Percentiles rank a stretch among this genome's conserved stretches.
Conservation (phyloP, 2,888 invertebrate genomes). For the Drosophila falleni region DNA sequence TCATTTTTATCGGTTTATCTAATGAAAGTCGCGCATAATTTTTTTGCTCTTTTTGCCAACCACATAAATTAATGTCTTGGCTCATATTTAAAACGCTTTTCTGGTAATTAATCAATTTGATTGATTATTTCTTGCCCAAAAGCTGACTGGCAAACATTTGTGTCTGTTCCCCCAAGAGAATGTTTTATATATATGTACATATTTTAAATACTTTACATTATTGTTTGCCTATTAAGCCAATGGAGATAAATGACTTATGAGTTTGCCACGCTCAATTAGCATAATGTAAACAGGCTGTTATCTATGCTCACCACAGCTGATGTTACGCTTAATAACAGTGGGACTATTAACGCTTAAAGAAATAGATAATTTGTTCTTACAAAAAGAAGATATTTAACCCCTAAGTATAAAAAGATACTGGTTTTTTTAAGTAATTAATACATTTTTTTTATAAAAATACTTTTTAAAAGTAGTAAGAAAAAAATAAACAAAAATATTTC, state of each 20-base stretch:
- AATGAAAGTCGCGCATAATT: slow-evolving; percentile 33
- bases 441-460: too few species aligned
- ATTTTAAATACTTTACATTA: slow-evolving; percentile 55
- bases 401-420: too few species aligned
- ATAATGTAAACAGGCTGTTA: slow-evolving; percentile 28
- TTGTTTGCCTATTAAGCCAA: slow-evolving; percentile 57
- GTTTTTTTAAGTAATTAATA: too few species aligned
- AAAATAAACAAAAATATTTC: too few species aligned
- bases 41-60: slow-evolving; percentile 21
- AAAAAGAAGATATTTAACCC: too few species aligned
- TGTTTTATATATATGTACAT: slow-evolving; percentile 27
- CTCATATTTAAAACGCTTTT: slow-evolving; percentile 67
- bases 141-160: slow-evolving; percentile 42
- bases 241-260: slow-evolving; percentile 53
- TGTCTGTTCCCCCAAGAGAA: background rate
- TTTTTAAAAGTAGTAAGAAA: too few species aligned
- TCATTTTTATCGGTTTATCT: slow-evolving; percentile 44
- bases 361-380: background rate
- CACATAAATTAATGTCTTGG: slow-evolving; percentile 71
- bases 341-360: background rate
- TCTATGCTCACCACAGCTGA: slow-evolving; percentile 2
- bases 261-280: slow-evolving; percentile 43
- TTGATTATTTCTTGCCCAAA: slow-evolving; percentile 68
- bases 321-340: background rate
- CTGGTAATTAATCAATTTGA: slow-evolving; percentile 78